Percentiles rank a stretch among this genome's conserved stretches.
These are phyloP conservation scores for Cremastobaeus sp. DNA, from an alignment of 2,888 invertebrate species.

Conservation along the genomic window DNA sequence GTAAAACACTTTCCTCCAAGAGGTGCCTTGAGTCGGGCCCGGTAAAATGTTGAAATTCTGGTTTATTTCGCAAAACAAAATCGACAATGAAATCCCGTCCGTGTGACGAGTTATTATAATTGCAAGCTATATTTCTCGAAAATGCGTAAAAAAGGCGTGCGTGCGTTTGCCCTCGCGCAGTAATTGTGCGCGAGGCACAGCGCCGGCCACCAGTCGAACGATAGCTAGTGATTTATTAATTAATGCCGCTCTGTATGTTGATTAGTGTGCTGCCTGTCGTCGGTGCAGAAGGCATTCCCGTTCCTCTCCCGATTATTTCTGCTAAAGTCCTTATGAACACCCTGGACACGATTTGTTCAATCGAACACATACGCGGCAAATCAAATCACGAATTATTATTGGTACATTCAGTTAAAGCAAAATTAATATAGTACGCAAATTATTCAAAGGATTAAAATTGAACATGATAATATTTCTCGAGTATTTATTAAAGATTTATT, in stretches of 20 bases:
- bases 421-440: no score
- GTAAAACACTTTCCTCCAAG: conserved; percentile 52
- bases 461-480: no score
- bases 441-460: no score
- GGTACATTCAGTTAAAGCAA: no score
- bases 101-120: conserved; percentile 58
- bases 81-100: conserved; percentile 56
- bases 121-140: conserved; percentile 50
- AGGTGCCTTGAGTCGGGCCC: conserved; percentile 40
- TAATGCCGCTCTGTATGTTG: conserved; percentile 19
- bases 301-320: not conserved
- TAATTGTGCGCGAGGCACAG: conserved; percentile 22
- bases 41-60: conserved; percentile 58
- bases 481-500: no score
- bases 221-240: conserved; percentile 51
- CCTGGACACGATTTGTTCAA: no score
- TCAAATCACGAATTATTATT: no score
- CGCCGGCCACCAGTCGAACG: conserved; percentile 12
- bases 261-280: conserved; percentile 6
- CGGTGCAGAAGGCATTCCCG: not conserved
- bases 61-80: conserved; percentile 56
- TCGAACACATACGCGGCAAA: no score
- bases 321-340: no score
- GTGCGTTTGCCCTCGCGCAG: conserved; percentile 8
- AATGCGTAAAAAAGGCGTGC: conserved; percentile 37